Evolutionary conservation across 2,888 invertebrate species (phyloP).

Genomic region (Clusia tigrina): DNA sequence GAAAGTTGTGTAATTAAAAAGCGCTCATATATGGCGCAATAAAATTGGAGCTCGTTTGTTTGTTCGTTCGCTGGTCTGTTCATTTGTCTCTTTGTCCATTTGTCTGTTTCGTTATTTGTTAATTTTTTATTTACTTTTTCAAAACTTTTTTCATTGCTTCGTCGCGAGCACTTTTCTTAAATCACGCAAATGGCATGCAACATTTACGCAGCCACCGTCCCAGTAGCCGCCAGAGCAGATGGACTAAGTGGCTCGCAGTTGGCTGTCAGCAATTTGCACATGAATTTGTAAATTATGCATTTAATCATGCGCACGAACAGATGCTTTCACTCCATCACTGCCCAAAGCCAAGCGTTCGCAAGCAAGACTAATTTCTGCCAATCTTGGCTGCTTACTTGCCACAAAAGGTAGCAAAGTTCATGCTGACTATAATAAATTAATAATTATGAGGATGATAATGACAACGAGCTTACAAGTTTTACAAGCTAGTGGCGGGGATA

Average conservation of each 20-base stretch:
- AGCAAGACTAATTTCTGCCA: too few species aligned
- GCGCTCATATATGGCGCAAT: neutral
- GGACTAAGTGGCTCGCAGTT: slow-evolving; percentile 1
- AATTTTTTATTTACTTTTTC: slow-evolving; percentile 10
- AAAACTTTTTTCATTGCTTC: neutral
- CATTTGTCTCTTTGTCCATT: neutral
- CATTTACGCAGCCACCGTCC: neutral
- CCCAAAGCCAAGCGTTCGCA: neutral
- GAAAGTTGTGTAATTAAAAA: slow-evolving; percentile 8
- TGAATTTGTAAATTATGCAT: slow-evolving; percentile 26
- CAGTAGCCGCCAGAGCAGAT: neutral
- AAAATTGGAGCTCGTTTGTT: neutral
- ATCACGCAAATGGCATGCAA: slow-evolving; percentile 1
- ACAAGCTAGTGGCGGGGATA: too few species aligned
- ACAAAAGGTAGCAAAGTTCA: too few species aligned
- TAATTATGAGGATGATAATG: too few species aligned
- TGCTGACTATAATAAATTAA: too few species aligned
- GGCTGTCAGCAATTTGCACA: slow-evolving; percentile 11
- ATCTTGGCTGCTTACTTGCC: too few species aligned
- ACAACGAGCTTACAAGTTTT: too few species aligned
- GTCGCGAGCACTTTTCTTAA: neutral
- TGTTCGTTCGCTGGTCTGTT: neutral
- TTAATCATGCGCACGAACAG: slow-evolving; percentile 24
- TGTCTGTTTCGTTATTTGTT: slow-evolving; percentile 25
- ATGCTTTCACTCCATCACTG: slow-evolving; percentile 10